These are phyloP conservation scores for Nomia melanderi DNA, from an alignment of 1,140 invertebrate species.

Conservation along the genomic window DNA sequence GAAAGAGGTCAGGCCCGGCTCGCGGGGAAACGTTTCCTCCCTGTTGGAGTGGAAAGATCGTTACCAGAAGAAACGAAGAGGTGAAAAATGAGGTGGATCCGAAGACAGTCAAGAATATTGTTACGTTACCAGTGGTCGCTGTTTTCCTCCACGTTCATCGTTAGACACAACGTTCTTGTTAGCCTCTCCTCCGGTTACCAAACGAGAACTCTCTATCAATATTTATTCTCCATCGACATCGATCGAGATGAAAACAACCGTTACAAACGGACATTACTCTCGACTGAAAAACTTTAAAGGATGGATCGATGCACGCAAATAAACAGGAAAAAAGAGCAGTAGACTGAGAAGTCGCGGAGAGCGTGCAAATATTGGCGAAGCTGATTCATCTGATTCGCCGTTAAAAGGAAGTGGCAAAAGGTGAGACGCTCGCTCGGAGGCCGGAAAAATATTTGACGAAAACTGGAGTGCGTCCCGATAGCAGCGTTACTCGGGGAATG, in stretches of 20 bases:
- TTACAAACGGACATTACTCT: no score
- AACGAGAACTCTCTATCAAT: not conserved
- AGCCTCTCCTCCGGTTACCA: not conserved
- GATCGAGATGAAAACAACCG: no score
- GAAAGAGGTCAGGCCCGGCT: not conserved
- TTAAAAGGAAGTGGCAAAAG: no score
- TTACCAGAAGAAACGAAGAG: not conserved
- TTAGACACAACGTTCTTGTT: no score
- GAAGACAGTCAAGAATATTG: not conserved
- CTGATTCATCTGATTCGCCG: no score
- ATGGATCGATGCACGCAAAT: no score
- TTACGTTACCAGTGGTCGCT: not conserved
- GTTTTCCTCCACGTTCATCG: not conserved
- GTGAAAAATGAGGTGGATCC: not conserved
- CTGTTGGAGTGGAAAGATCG: not conserved
- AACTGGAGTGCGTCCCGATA: not conserved
- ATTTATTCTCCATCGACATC: not conserved
- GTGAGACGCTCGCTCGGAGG: not conserved
- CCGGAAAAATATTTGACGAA: not conserved
- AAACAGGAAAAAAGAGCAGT: no score
- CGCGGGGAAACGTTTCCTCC: not conserved
- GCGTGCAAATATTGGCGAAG: no score
- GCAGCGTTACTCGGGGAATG: not conserved
- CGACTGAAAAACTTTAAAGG: no score
- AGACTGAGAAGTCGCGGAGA: no score